Evolutionary conservation across 2,888 invertebrate species (phyloP), one percentile per base, ranked within the genome.

Genomic region (Rhopalosiphum nymphaeae): DNA sequence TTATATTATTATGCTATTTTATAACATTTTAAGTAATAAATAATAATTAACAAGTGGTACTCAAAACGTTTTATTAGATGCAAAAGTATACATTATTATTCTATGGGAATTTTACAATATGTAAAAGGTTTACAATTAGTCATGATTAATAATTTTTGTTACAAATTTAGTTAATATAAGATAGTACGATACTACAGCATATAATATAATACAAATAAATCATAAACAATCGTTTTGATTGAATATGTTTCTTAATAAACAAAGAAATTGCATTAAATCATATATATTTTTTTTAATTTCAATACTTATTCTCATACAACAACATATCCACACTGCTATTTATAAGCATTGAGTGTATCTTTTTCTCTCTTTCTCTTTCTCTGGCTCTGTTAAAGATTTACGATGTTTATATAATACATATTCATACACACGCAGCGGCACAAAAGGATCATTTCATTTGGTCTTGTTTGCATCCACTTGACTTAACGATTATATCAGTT

Each of bases 391-490:
- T 78, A 36, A 78, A 78, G 78, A 89, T 57, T 57, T 89, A 89
- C 57, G 89, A 57, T 57, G 42, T 89, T 89, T 89, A 57, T 89
- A 89, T 89, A 21, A 49, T 36, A 53, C 36, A 88, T 53, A 57
- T 89, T 89, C 42, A 36, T 89, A 42, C 42, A 57, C 44, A 89
- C 16, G 44, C 89, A 57, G 57, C 57, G 89, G 42, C 57, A 89
- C 89, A 89, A 89, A 57, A 56, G 42, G 42, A 89, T 57, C 89
- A 57, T 89, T 89, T 89, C 57, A 57, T 89, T 89, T 56, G 89
- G 57, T 89, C 53, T 89, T 89, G 89, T 89, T 89, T 89, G 57
- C 13, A 42, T 89, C 57, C 89, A 89, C 89, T 89, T 44, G 57
- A 89, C 42, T 86, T 26, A 86, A 44, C 86, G 87, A 46, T 53